phyloP scores from a whole-genome alignment of 2,888 invertebrate species.

The Strigamia maritima region DNA sequence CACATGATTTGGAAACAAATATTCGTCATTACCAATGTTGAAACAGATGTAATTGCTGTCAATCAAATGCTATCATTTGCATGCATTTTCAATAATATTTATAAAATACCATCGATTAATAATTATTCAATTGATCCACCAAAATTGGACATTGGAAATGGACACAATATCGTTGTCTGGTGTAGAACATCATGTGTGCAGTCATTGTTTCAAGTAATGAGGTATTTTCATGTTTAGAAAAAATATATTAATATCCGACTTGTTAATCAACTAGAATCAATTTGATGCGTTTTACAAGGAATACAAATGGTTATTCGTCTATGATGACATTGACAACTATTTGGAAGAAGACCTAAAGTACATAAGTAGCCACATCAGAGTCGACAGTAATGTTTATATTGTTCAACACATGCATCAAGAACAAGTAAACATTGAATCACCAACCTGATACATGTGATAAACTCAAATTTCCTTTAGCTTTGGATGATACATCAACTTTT shows the following conservation, averaged over 20 bases:
- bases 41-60: not conserved
- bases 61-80: not conserved
- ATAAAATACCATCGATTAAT: not conserved
- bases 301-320: not conserved
- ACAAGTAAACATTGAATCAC: not conserved
- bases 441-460: too few relatives aligned
- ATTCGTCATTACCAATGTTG: too few relatives aligned
- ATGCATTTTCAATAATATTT: not conserved
- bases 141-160: not conserved
- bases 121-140: not conserved
- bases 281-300: not conserved
- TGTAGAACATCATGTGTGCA: not conserved
- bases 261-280: not conserved
- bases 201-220: not conserved
- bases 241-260: not conserved
- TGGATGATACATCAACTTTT: not conserved
- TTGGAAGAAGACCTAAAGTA: not conserved
- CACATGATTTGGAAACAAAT: too few relatives aligned
- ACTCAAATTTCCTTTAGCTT: not conserved
- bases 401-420: not conserved
- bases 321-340: not conserved
- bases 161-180: not conserved
- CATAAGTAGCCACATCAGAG: not conserved
- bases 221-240: too few relatives aligned
- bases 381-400: not conserved